These are phyloP conservation scores for Calosoma granatense DNA, from an alignment of 1,140 invertebrate genomes.

Conservation along the genomic window DNA sequence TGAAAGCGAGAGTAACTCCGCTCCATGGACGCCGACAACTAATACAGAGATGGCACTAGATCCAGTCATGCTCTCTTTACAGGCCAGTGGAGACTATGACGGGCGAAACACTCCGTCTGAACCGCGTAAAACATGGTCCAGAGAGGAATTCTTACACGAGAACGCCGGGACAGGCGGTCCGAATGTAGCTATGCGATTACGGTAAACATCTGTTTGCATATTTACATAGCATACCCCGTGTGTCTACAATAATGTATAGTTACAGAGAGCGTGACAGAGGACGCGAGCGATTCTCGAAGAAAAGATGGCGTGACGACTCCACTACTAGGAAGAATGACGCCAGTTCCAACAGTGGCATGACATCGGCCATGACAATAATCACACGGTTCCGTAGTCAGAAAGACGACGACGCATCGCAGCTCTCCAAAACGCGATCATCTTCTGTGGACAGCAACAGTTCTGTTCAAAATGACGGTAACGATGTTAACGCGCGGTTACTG, in stretches of 20 bases:
- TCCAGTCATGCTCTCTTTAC: slow-evolving; percentile 21
- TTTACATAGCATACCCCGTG: neutral
- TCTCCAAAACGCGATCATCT: slow-evolving; percentile 26
- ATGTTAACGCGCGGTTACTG: slow-evolving; percentile 31
- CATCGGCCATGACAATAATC: slow-evolving; percentile 40
- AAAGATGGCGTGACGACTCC: slow-evolving; percentile 34
- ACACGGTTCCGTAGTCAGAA: slow-evolving; percentile 33
- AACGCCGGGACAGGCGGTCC: slow-evolving; percentile 54
- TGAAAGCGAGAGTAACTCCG: slow-evolving; percentile 29
- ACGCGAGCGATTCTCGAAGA: slow-evolving; percentile 30
- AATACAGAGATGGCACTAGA: slow-evolving; percentile 25
- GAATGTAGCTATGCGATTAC: slow-evolving; percentile 36
- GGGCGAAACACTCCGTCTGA: slow-evolving; percentile 22
- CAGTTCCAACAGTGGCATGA: slow-evolving; percentile 32
- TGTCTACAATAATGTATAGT: slow-evolving; percentile 10
- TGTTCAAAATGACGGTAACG: slow-evolving; percentile 38
- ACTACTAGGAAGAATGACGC: slow-evolving; percentile 31
- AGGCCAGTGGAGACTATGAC: slow-evolving; percentile 19
- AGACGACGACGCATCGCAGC: slow-evolving; percentile 21
- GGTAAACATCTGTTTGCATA: slow-evolving; percentile 24
- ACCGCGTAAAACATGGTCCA: slow-evolving; percentile 47
- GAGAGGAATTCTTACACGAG: slow-evolving; percentile 62
- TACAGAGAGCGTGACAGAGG: slow-evolving; percentile 33
- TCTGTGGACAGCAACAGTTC: slow-evolving; percentile 30
- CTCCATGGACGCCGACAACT: slow-evolving; percentile 26